Evolutionary conservation across 2,888 invertebrate genomes (phyloP).

Genomic region (Cryptus viduatorius): DNA sequence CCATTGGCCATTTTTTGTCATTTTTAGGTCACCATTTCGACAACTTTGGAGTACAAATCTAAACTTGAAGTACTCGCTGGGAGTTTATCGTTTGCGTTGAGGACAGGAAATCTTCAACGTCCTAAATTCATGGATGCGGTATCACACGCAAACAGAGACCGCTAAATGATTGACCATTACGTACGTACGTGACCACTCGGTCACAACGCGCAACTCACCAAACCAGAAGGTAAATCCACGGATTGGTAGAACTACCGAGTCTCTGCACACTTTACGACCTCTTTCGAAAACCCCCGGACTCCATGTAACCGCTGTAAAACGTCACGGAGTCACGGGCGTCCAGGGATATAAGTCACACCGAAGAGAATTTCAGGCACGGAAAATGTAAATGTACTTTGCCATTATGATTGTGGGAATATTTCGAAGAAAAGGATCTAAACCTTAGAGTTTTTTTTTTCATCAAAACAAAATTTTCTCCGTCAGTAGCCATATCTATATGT

Average conservation of each 20-base stretch:
- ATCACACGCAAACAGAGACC: constrained; percentile 14
- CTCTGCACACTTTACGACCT: constrained; percentile 35
- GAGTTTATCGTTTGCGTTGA: background rate
- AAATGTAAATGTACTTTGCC: constrained; percentile 17
- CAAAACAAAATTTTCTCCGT: no score
- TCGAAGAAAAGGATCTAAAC: background rate
- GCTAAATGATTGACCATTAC: constrained; percentile 54
- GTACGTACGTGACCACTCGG: constrained; percentile 53
- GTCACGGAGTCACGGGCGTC: constrained; percentile 10
- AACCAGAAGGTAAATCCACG: constrained; percentile 8
- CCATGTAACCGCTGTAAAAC: constrained; percentile 31
- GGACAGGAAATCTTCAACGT: background rate
- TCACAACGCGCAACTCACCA: background rate
- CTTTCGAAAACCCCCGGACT: constrained; percentile 9
- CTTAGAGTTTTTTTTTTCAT: background rate
- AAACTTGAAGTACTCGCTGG: background rate
- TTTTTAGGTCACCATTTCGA: background rate
- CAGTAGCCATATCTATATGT: no score
- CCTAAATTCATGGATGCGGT: constrained; percentile 6
- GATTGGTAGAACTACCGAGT: constrained; percentile 27
- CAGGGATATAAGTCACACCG: constrained; percentile 45
- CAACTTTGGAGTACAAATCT: background rate
- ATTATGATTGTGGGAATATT: constrained; percentile 20
- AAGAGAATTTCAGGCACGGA: background rate
- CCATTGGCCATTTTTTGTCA: no score